Percentiles rank a stretch among this genome's conserved stretches.
Conservation (phyloP, 2,888 invertebrate genomes). For the Priocnemis perturbator region DNA sequence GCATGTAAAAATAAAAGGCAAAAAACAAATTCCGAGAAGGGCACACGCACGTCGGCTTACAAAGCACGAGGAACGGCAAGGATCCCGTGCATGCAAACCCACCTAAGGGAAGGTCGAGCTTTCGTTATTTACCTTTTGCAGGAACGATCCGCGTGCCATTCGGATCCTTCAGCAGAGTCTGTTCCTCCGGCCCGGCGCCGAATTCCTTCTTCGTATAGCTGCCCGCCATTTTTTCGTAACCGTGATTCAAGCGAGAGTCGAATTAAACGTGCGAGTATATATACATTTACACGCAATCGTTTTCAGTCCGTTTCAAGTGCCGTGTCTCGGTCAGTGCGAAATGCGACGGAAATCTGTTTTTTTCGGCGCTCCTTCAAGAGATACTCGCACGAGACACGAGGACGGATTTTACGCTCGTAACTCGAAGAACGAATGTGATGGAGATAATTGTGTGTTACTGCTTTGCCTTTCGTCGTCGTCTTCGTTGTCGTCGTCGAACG, state of each 20-base stretch:
- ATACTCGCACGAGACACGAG: no score
- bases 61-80: no score
- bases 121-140: conserved; percentile 58
- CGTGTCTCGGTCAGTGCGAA: conserved; percentile 12
- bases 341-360: no score
- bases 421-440: no score
- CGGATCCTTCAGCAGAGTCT: conserved; percentile 69
- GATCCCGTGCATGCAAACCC: no score
- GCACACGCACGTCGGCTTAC: neutral
- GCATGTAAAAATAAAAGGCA: neutral
- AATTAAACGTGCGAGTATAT: conserved; percentile 15
- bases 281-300: neutral
- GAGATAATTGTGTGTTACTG: no score
- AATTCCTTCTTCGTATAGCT: conserved; percentile 72
- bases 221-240: conserved; percentile 66
- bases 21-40: conserved; percentile 7
- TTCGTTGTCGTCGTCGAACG: no score
- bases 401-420: no score
- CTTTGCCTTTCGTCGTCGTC: no score
- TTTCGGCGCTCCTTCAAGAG: no score
- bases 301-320: conserved; percentile 25
- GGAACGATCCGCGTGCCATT: conserved; percentile 66
- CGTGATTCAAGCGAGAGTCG: conserved; percentile 30
- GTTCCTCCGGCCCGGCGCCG: conserved; percentile 70
- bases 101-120: no score